Conservation (phyloP, 2,888 invertebrate species). For the Dryobotodes eremita region DNA sequence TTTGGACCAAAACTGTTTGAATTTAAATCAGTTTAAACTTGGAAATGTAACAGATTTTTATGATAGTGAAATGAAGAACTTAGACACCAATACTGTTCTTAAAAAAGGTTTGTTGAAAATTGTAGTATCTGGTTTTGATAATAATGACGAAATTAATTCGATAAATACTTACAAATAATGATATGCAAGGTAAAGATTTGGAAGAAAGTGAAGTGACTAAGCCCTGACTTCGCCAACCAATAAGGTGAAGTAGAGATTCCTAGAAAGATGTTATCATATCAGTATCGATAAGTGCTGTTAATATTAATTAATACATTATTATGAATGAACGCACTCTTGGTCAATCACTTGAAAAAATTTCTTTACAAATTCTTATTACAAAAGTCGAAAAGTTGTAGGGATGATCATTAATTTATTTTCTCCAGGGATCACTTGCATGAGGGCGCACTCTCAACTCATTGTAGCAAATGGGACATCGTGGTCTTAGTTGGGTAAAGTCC, state of each 20-base stretch:
- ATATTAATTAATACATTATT: not conserved
- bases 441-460: not conserved
- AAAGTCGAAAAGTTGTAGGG: too few relatives aligned
- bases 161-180: not conserved
- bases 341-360: not conserved
- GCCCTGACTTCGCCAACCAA: not conserved
- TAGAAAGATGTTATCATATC: conserved; percentile 11
- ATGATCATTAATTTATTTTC: not conserved
- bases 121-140: not conserved
- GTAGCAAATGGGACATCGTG: not conserved
- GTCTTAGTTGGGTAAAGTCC: too few relatives aligned
- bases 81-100: not conserved
- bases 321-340: conserved; percentile 29
- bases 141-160: not conserved
- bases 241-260: not conserved
- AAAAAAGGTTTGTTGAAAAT: not conserved
- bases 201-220: conserved; percentile 28
- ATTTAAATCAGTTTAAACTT: conserved; percentile 9
- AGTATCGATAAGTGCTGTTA: conserved; percentile 14
- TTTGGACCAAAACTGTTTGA: conserved; percentile 29
- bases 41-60: not conserved
- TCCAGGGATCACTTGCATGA: not conserved
- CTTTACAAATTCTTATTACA: not conserved
- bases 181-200: not conserved
- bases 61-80: not conserved